Evolutionary conservation across 2,888 invertebrate genomes (phyloP), one percentile per base, ranked within the genome.

Genomic region (Eucriotettix oculatus): DNA sequence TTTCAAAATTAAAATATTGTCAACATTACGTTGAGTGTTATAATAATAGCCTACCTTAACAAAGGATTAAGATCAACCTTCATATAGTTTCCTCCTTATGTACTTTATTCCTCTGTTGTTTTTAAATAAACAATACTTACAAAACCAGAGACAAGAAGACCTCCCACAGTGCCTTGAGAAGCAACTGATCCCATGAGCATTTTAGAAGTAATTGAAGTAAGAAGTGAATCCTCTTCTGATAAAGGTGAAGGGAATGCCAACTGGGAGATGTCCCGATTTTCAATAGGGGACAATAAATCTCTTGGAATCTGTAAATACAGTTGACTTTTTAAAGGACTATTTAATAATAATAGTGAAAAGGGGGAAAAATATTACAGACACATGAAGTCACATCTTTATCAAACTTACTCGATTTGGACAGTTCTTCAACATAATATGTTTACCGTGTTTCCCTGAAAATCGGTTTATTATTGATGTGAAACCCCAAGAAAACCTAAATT

Each of bases 111-210:
- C 29, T 29, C 2, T 29, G 29, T 29, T 14, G 58, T 40, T 43
- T 41, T 57, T 52, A 2, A 16, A 11, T n/a, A 57, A 12, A 48
- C 1, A n/a, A 1, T 63, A 75, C 81, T 78, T 73, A 92, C 91
- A 76, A 96, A 83, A 65, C 95, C 96, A n/a, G 90, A 88, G 1
- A 94, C 82, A 65, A 95, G 79, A 16, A 95, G 78, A 11, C 93
- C 90, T 16, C 96, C 97, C 79, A 98, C 89, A 5, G 95, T 94
- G 61, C 96, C 94, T 73, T 96, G 93, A n/a, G 93, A 92, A 29
- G 89, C 87, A 67, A 93, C 81, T 0, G 91, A 89, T 12, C 91
- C 87, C 63, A 94, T 75, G 0, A 92, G 90, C 11, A 59, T 59
- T 16, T 54, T 57, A 16, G 87, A 83, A 64, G 87, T 78, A 67